phyloP scores from a whole-genome alignment of 2,797 vertebrate genomes.

The Naso thynnoides region DNA sequence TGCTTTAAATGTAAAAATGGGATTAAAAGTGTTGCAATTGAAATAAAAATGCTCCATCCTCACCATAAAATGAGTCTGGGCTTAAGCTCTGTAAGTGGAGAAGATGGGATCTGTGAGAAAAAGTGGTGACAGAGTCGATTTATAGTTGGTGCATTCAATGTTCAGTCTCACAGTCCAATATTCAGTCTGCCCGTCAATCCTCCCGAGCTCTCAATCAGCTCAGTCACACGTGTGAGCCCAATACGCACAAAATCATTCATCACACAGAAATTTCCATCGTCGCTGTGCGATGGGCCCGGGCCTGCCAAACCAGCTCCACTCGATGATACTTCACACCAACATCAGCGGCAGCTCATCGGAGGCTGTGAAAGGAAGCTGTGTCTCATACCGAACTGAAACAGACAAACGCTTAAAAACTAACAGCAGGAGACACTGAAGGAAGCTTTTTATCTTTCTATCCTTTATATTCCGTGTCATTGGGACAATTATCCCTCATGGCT shows the following conservation, averaged over 20 bases:
- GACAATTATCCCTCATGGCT: conserved; percentile 43
- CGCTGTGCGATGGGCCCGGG: conserved; percentile 23
- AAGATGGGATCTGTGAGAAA: conserved; percentile 22
- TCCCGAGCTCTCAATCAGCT: conserved; percentile 56
- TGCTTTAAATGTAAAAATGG: not conserved
- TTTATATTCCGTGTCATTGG: conserved; percentile 16
- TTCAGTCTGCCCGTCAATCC: conserved; percentile 56
- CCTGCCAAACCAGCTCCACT: conserved; percentile 55
- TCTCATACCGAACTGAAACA: conserved; percentile 53
- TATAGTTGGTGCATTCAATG: conserved; percentile 35
- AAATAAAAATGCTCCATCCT: conserved; percentile 14
- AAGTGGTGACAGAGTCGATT: conserved; percentile 49
- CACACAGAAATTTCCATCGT: conserved; percentile 42
- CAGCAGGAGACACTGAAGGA: conserved; percentile 29
- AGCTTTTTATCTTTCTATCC: conserved; percentile 25
- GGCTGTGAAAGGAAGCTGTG: conserved; percentile 57
- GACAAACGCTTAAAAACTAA: conserved; percentile 44
- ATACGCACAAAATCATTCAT: conserved; percentile 57
- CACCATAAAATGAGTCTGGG: not conserved
- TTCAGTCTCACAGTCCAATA: conserved; percentile 56
- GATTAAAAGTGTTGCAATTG: not conserved
- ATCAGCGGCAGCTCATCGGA: conserved; percentile 55
- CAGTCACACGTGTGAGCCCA: conserved; percentile 57
- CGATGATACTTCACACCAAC: conserved; percentile 61
- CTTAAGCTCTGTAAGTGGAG: not conserved